These are phyloP conservation scores for Patella ulyssiponensis DNA, from an alignment of 2,888 invertebrate species.

Conservation along the genomic window DNA sequence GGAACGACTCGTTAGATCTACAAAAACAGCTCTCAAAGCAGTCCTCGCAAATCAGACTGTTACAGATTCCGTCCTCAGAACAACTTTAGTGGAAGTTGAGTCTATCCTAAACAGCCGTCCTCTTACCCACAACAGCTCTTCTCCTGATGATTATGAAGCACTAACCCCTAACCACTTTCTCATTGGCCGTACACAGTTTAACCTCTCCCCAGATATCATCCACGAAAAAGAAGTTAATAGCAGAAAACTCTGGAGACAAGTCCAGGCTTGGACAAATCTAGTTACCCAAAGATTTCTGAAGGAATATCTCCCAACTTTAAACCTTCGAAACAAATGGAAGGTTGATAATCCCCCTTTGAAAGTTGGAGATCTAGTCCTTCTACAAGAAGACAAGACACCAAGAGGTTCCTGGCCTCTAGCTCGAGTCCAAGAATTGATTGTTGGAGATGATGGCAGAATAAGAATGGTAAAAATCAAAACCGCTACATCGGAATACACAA, in stretches of 20 bases:
- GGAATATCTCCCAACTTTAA: neutral
- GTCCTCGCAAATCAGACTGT: neutral
- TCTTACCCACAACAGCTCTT: slow-evolving; percentile 21
- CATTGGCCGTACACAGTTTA: neutral
- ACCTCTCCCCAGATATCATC: slow-evolving; percentile 8
- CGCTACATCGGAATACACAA: neutral
- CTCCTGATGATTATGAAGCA: slow-evolving; percentile 19
- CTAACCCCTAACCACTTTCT: slow-evolving; percentile 29
- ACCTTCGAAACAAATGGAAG: neutral
- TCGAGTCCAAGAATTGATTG: neutral
- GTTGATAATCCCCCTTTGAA: neutral
- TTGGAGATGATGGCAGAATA: neutral
- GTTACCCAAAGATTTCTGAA: neutral
- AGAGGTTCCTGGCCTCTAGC: neutral
- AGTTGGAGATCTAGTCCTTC: neutral
- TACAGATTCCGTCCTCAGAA: slow-evolving; percentile 10
- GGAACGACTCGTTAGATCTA: slow-evolving; percentile 65
- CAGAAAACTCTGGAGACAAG: slow-evolving; percentile 19
- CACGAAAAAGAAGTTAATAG: slow-evolving; percentile 11
- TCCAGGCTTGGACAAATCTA: neutral
- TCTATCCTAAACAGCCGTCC: slow-evolving; percentile 25
- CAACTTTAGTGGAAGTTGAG: slow-evolving; percentile 25
- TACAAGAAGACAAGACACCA: neutral
- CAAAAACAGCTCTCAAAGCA: slow-evolving; percentile 45
- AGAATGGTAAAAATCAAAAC: slow-evolving; percentile 3